phyloP scores from a whole-genome alignment of 2,888 invertebrate species.

The Tenthredo livida region DNA sequence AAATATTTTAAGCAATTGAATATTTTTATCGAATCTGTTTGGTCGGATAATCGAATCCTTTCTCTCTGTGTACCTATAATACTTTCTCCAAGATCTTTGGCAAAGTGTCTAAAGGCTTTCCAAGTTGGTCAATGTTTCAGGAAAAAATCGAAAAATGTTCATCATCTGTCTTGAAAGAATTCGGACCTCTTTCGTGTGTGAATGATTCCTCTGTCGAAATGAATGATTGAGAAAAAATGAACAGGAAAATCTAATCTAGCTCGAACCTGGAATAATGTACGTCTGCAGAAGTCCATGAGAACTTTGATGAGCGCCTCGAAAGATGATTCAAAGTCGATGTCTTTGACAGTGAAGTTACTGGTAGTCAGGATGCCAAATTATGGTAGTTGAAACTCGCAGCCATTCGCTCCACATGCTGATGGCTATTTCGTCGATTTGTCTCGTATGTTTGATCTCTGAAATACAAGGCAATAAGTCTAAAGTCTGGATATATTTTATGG shows the following conservation, averaged over 20 bases:
- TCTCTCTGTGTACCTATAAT: background rate
- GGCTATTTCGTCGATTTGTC: background rate
- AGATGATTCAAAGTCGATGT: background rate
- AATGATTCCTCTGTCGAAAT: background rate
- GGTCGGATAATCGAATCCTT: background rate
- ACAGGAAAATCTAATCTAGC: background rate
- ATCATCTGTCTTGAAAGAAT: background rate
- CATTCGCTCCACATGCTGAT: background rate
- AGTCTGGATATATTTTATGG: no score
- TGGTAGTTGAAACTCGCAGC: background rate
- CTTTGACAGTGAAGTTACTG: background rate
- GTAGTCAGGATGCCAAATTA: background rate
- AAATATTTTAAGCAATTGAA: background rate
- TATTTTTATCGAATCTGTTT: background rate
- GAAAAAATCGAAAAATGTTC: background rate
- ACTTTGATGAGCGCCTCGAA: background rate
- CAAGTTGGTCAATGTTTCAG: background rate
- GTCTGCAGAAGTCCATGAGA: background rate
- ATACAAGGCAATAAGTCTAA: background rate
- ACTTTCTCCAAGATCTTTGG: background rate
- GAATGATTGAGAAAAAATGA: background rate
- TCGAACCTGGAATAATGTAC: background rate
- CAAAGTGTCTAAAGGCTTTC: background rate
- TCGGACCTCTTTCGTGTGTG: background rate
- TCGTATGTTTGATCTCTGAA: background rate